phyloP scores from a whole-genome alignment of 2,888 invertebrate genomes.

The Harpalus rubripes region DNA sequence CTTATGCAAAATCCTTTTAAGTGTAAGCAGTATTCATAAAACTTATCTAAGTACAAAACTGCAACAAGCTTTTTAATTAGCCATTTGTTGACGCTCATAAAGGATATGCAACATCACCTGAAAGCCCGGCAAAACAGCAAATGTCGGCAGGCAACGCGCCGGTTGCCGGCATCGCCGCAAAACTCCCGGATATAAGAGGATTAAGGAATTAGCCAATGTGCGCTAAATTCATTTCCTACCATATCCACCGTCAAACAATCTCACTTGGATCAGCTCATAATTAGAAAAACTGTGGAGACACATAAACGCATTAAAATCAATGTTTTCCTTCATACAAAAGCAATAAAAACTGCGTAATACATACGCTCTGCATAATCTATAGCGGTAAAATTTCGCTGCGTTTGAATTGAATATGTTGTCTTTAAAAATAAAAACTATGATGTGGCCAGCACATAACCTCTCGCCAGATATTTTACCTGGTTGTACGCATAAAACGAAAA shows the following conservation, averaged over 20 bases:
- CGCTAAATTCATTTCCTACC: slow-evolving; percentile 61
- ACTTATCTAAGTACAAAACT: slow-evolving; percentile 53
- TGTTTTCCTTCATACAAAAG: not conserved
- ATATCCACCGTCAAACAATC: slow-evolving; percentile 61
- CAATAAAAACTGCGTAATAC: no score
- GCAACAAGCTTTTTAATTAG: slow-evolving; percentile 63
- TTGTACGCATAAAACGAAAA: no score
- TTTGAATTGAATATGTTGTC: no score
- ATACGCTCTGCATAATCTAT: no score
- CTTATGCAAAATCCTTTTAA: slow-evolving; percentile 35
- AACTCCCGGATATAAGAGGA: slow-evolving; percentile 59
- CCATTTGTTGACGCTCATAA: slow-evolving; percentile 25
- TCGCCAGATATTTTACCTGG: no score
- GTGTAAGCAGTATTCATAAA: slow-evolving; percentile 38
- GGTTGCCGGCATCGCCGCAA: slow-evolving; percentile 25
- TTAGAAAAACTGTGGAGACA: not conserved
- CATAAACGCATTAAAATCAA: no score
- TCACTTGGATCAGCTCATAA: slow-evolving; percentile 28
- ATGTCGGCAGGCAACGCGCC: not conserved
- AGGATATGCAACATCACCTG: slow-evolving; percentile 24
- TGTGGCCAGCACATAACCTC: no score
- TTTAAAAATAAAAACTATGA: not conserved
- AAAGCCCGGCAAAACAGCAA: not conserved
- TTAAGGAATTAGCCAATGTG: slow-evolving; percentile 61
- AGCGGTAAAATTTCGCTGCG: no score